A percentile compares a stretch with the other conserved stretches of the same genome.
phyloP scores from a whole-genome alignment of 2,113 vertebrate genomes.

The Grantiella picta region DNA sequence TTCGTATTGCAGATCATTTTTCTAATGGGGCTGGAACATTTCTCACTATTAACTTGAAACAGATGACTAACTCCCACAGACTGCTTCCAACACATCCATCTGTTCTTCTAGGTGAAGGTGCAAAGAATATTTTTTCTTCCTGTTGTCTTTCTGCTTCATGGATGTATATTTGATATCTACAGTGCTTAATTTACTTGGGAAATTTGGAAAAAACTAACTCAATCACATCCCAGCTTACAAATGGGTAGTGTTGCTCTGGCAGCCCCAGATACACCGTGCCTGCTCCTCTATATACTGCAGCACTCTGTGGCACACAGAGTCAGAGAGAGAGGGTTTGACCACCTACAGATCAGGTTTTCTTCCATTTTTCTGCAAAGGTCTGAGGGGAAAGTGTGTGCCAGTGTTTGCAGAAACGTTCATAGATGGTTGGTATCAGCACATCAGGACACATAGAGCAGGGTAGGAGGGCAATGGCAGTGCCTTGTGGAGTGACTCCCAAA shows the following conservation, averaged over 20 bases:
- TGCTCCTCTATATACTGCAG: not conserved
- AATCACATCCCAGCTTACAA: not conserved
- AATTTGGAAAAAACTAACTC: not conserved
- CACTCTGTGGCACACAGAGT: not conserved
- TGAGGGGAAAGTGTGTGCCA: not conserved
- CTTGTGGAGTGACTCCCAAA: not conserved
- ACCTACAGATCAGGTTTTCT: not conserved
- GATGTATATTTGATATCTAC: not conserved
- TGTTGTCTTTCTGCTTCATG: not conserved
- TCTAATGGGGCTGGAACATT: not conserved
- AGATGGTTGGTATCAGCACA: not conserved
- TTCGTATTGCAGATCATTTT: not conserved
- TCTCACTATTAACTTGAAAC: not conserved
- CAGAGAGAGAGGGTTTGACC: not conserved
- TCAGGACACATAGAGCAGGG: not conserved
- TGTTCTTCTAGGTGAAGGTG: not conserved
- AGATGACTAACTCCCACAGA: not conserved
- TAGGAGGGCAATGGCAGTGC: accelerated
- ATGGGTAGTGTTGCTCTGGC: not conserved
- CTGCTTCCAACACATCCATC: not conserved
- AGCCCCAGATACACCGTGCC: not conserved
- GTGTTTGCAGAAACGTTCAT: not conserved
- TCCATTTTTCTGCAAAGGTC: not conserved
- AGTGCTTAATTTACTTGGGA: not conserved
- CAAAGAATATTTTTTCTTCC: not conserved